phyloP scores from a whole-genome alignment of 2,888 invertebrate species.

The Sarcophaga caerulescens region DNA sequence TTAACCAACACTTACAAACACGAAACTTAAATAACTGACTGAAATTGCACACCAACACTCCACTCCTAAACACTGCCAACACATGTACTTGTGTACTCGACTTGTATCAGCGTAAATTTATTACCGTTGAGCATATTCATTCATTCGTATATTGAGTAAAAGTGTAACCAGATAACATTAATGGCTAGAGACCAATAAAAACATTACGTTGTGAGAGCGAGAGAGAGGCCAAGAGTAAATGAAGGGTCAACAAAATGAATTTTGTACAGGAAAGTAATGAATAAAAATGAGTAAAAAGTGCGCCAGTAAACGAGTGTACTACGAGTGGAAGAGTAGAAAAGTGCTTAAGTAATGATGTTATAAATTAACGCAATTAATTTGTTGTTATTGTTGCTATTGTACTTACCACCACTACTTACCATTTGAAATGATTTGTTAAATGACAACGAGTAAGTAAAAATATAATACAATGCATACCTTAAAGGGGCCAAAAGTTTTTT shows the following conservation, averaged over 20 bases:
- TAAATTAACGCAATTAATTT: constrained; percentile 58
- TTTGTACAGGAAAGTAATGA: not conserved
- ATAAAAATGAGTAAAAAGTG: not conserved
- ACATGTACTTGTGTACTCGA: not conserved
- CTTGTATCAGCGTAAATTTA: not conserved
- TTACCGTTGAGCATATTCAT: not conserved
- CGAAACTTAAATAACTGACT: not conserved
- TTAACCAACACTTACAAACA: constrained; percentile 30
- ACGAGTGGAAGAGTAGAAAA: constrained; percentile 7
- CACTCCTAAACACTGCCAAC: too few relatives aligned
- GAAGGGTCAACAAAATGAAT: not conserved
- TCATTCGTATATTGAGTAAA: constrained; percentile 10
- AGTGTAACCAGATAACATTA: constrained; percentile 24
- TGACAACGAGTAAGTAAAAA: constrained; percentile 45
- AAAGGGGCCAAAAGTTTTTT: not conserved
- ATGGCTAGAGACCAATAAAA: not conserved
- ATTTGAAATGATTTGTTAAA: constrained; percentile 44
- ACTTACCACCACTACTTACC: not conserved
- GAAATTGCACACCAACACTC: not conserved
- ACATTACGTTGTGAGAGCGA: not conserved
- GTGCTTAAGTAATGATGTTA: constrained; percentile 57
- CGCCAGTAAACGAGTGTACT: not conserved
- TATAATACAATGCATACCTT: not conserved
- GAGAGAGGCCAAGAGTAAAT: not conserved
- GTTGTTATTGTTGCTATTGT: constrained; percentile 33